Base-by-base conservation (phyloP, 1,140 invertebrate genomes). In the Drosophila erecta region DNA sequence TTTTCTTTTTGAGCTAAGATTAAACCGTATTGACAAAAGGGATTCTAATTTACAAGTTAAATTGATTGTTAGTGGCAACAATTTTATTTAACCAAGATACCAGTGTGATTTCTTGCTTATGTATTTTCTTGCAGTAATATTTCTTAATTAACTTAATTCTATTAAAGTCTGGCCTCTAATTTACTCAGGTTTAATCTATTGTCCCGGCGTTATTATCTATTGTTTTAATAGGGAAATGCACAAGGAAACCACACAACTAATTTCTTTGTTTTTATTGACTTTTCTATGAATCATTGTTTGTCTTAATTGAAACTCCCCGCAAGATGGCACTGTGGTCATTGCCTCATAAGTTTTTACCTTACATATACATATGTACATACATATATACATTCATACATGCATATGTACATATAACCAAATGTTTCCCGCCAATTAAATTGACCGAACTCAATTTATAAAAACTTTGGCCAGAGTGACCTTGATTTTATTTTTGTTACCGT, bases 181-280 rank as follows among this genome's bases (percentile, higher is more conserved):
- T 38, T 38, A 43, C 17, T 44, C 43, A 11, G 20, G 10, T 22
- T 14, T 44, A 12, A 44, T 4, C 12, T 14, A 30, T 30, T 15
- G 7, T 15, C 8, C 30, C 30, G 7, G 7, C 30, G 7, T 30
- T 30, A 30, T 30, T 30, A 15, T 15, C 12, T 24, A n/a, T 49
- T 49, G 24, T 49, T 49, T 49, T 11, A 49, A 49, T 11, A 15
- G 24, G 24, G 24, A 33, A 49, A 49, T 33, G 8, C 27, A n/a
- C 27, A 50, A 50, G 27, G 17, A 33, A 17, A 15, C 8, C 47
- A 30, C n/a, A 17, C 47, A 33, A 2, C 0, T 33, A 30, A 5
- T 17, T 4, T 27, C 11, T 22, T 17, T 50, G 27, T 50, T 17
- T 50, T 50, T 10, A 4, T 12, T 10, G 30, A 7, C 30, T 30